Evolutionary conservation across 2,797 vertebrate genomes (phyloP), one percentile per base, ranked within the genome.

Genomic region (Podarcis lilfordi): DNA sequence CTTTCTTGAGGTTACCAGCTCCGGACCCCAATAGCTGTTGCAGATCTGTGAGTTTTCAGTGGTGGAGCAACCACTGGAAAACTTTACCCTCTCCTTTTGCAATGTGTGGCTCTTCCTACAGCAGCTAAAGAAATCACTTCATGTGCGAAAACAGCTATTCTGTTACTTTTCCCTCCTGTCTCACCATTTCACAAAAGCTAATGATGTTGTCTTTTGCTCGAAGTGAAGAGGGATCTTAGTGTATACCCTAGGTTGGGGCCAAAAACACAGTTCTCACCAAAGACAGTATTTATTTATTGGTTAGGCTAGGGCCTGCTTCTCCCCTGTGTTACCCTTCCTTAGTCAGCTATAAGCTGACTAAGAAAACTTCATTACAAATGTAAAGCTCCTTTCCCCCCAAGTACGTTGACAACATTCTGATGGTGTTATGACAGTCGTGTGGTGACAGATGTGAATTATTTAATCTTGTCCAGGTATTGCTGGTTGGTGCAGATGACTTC

Each of bases 401-500:
- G 5, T 68, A 35, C n/a, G 29, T 2, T 88, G 83, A 35, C 10
- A 64, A 86, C 1, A 32, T 81, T 3, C 37, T 80, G 84, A 29
- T 84, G 55, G 64, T 87, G 0, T 78, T 86, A 59, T 75, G 19
- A 5, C 80, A 2, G 25, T 3, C 13, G 81, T 40, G 7, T 11
- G 0, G 10, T 83, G 85, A 89, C 25, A 1, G 27, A 87, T 59
- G 85, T 78, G 81, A 29, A 29, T 3, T 2, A 0, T 85, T 88
- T 91, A 2, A 10, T 84, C 50, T 82, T 84, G 76, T 88, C 0
- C 88, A 98, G 98, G 98, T 98, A 75, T 93, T 98, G 92, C 91
- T 98, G 91, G 97, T 98, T 0, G 98, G 98, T 74, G 97, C 97
- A 9, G 96, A 98, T 2, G 94, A 98, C 91, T 99, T 99, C 97